Evolutionary conservation across 1,140 invertebrate genomes (phyloP).

Genomic region (Whitmania pigra): DNA sequence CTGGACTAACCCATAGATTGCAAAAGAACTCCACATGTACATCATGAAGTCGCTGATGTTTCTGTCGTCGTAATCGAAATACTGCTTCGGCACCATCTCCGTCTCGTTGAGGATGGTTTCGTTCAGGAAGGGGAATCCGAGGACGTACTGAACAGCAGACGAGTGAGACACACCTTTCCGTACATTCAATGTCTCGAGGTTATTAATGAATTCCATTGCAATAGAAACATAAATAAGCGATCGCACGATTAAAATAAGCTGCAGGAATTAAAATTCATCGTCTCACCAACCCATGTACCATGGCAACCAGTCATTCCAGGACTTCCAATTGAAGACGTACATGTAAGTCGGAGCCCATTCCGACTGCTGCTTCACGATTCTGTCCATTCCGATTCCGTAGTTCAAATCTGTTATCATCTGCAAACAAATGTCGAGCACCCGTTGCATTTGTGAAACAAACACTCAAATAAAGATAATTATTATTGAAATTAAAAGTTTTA

Average conservation of each 20-base stretch:
- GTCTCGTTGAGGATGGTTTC: constrained; percentile 25
- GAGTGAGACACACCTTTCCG: constrained; percentile 22
- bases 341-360: constrained; percentile 20
- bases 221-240: background rate
- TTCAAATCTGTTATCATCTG: constrained; percentile 24
- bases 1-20: constrained; percentile 21
- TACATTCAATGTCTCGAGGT: background rate
- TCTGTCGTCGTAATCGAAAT: constrained; percentile 25
- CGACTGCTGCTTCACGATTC: constrained; percentile 21
- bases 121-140: constrained; percentile 25
- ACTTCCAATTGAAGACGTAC: constrained; percentile 25
- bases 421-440: background rate
- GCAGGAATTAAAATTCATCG: background rate
- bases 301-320: constrained; percentile 25
- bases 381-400: constrained; percentile 23
- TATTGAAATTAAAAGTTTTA: background rate
- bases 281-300: constrained; percentile 21
- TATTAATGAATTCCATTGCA: background rate
- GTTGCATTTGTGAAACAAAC: background rate
- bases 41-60: constrained; percentile 26
- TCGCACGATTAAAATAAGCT: background rate
- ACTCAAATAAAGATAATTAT: background rate
- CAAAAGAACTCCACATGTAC: constrained; percentile 25
- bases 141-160: constrained; percentile 23
- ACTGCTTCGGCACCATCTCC: constrained; percentile 24